These are phyloP conservation scores for Hydrophis major DNA, from an alignment of 2,797 vertebrate species.

Conservation along the genomic window DNA sequence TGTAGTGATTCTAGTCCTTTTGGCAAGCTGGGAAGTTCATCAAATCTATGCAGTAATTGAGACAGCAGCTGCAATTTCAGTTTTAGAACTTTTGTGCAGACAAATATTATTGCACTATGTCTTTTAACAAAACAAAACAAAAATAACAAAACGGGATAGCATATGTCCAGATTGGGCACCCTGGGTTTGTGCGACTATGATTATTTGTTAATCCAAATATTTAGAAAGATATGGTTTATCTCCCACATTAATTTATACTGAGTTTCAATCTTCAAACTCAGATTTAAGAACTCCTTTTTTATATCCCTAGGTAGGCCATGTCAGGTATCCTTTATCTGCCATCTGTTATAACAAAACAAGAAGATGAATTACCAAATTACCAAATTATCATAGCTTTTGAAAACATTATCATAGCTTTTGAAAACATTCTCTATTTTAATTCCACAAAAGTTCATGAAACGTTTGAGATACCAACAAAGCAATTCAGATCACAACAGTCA, in stretches of 20 bases:
- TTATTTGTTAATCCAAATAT: constrained; percentile 16
- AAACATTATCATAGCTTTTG: neutral
- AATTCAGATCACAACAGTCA: neutral
- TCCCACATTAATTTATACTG: neutral
- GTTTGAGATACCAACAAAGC: neutral
- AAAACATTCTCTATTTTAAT: neutral
- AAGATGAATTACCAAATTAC: neutral
- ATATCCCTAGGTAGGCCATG: neutral
- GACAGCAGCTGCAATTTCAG: constrained; percentile 44
- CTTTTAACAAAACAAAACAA: constrained; percentile 43
- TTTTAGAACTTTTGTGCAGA: constrained; percentile 39
- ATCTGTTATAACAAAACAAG: neutral
- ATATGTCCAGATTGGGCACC: constrained; percentile 29
- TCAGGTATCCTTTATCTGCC: neutral
- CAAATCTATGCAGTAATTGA: constrained; percentile 48
- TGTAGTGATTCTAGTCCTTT: constrained; percentile 47
- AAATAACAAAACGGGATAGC: constrained; percentile 56
- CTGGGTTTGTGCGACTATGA: constrained; percentile 8
- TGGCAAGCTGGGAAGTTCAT: constrained; percentile 59
- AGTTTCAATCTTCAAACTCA: neutral
- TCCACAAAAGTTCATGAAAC: neutral
- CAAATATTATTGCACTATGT: constrained; percentile 50
- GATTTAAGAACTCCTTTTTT: neutral
- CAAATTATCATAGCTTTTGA: neutral
- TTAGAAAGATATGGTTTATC: constrained; percentile 19